Conservation (phyloP, 2,888 invertebrate genomes). For the Noctua comes region DNA sequence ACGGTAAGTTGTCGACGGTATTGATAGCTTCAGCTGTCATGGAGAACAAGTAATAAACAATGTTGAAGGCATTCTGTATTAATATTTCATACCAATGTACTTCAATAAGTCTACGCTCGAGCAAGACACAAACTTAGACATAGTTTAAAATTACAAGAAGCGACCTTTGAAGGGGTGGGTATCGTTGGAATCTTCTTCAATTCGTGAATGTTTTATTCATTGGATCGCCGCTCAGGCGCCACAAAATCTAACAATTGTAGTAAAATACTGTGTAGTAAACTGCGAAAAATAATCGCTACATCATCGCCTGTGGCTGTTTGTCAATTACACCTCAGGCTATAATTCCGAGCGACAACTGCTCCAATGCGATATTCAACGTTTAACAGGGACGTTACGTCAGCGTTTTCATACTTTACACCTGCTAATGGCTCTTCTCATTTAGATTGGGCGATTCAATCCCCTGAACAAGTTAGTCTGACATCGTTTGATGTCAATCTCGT, state of each 20-base stretch:
- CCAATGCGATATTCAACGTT: slow-evolving; percentile 60
- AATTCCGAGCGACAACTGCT: slow-evolving; percentile 63
- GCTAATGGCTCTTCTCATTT: slow-evolving; percentile 54
- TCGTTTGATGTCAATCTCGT: slow-evolving; percentile 7
- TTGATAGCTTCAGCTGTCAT: slow-evolving; percentile 21
- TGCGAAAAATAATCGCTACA: slow-evolving; percentile 53
- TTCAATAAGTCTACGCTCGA: not conserved
- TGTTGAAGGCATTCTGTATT: slow-evolving; percentile 10
- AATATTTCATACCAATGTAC: slow-evolving; percentile 13
- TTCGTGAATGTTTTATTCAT: slow-evolving; percentile 74
- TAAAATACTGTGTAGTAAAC: slow-evolving; percentile 52
- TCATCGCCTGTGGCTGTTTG: slow-evolving; percentile 25
- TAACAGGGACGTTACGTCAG: slow-evolving; percentile 65
- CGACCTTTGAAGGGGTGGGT: slow-evolving; percentile 19
- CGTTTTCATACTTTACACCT: slow-evolving; percentile 63
- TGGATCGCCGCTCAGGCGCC: slow-evolving; percentile 55
- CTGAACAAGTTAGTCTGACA: slow-evolving; percentile 28
- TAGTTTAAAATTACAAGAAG: slow-evolving; percentile 31
- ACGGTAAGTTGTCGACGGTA: not conserved
- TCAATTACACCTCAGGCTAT: slow-evolving; percentile 32
- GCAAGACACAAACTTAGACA: slow-evolving; percentile 14
- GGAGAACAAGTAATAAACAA: slow-evolving; percentile 26
- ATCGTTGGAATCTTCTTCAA: slow-evolving; percentile 65
- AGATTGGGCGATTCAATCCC: slow-evolving; percentile 38
- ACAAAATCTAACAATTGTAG: slow-evolving; percentile 62